Evolutionary conservation across 2,888 invertebrate species (phyloP).

Genomic region (Dicycla oo): DNA sequence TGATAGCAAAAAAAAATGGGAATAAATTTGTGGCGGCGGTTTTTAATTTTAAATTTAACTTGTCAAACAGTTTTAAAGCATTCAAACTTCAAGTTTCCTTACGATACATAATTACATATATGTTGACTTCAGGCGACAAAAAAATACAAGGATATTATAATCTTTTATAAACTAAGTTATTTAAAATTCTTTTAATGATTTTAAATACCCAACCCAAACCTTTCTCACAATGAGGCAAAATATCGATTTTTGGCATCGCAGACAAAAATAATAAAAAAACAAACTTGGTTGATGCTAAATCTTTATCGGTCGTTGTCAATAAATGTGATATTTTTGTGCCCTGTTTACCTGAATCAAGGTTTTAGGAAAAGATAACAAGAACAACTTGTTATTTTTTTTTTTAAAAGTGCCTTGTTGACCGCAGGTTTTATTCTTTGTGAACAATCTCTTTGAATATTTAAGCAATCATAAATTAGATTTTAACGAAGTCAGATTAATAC

Average conservation of each 20-base stretch:
- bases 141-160: not conserved
- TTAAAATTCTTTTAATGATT: not conserved
- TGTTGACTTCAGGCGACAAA: not conserved
- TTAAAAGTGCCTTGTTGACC: not conserved
- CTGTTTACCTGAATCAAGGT: constrained; percentile 37
- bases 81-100: not conserved
- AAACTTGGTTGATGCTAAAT: constrained; percentile 20
- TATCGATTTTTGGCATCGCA: constrained; percentile 8
- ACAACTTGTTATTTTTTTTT: not conserved
- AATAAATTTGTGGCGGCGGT: too few relatives aligned
- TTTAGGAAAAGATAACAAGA: constrained; percentile 14
- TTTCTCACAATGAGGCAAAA: constrained; percentile 20
- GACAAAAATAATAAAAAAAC: constrained; percentile 24
- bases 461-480: too few relatives aligned
- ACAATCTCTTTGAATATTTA: too few relatives aligned
- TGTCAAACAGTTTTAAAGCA: too few relatives aligned
- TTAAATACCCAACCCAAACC: not conserved
- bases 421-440: not conserved
- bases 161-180: not conserved
- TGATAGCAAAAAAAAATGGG: too few relatives aligned
- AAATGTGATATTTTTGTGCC: constrained; percentile 39
- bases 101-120: not conserved
- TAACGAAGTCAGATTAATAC: too few relatives aligned
- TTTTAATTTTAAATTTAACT: too few relatives aligned
- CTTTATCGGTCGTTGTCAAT: constrained; percentile 46